phyloP scores from a whole-genome alignment of 2,888 invertebrate genomes.

The Trichogramma evanescens region DNA sequence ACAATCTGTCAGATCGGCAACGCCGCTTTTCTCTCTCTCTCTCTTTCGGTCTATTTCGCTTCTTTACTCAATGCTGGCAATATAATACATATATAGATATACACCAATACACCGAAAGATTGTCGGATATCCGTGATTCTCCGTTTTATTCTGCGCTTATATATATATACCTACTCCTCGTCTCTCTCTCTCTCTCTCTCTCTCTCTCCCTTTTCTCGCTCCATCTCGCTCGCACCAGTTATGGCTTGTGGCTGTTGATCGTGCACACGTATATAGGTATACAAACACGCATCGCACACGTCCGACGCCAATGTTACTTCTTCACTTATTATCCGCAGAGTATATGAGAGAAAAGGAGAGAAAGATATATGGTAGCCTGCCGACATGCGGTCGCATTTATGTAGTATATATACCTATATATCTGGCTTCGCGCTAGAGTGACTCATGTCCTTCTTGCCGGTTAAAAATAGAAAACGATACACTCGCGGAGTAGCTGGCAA shows the following conservation, averaged over 20 bases:
- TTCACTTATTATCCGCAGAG: conserved; percentile 10
- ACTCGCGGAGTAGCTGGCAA: no score
- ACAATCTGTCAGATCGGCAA: conserved; percentile 7
- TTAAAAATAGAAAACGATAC: no score
- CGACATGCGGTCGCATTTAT: no score
- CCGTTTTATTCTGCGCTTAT: no score
- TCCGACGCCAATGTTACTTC: conserved; percentile 20
- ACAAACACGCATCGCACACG: not conserved
- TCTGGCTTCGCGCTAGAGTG: no score
- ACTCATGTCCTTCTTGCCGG: no score
- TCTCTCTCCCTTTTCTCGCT: conserved; percentile 8
- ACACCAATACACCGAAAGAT: no score
- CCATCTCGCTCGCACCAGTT: not conserved
- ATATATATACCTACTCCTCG: conserved; percentile 1
- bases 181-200: conserved; percentile 1
- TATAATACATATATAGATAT: no score
- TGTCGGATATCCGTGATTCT: no score
- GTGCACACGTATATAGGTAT: not conserved
- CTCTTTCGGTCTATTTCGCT: conserved; percentile 8
- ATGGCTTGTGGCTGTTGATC: not conserved
- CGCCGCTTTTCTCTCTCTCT: not conserved
- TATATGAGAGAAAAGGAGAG: conserved; percentile 10
- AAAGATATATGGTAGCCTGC: not conserved
- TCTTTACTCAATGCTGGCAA: not conserved
- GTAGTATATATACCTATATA: no score